Percentiles rank a stretch among this genome's conserved stretches.
Evolutionary conservation across 2,888 invertebrate genomes (phyloP).

Genomic region (Phyto melanocephala): DNA sequence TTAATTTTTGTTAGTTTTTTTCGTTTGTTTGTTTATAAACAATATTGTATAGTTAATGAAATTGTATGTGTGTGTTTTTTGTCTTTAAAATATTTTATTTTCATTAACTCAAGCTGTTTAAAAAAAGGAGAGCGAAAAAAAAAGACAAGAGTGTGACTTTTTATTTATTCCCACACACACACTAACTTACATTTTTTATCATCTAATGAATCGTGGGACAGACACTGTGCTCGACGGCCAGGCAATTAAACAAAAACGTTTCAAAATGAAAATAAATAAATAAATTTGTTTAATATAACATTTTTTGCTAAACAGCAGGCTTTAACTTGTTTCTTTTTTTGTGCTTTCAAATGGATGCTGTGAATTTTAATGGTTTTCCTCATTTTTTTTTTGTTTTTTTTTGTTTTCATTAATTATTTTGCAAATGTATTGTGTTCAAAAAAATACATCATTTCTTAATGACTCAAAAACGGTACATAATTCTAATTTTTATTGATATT

Average conservation of each 20-base stretch:
- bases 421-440: conserved; percentile 12
- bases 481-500: background rate
- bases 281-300: conserved; percentile 16
- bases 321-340: conserved; percentile 25
- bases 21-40: conserved; percentile 45
- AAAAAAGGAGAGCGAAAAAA: conserved; percentile 30
- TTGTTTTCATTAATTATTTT: conserved; percentile 20
- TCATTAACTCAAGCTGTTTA: conserved; percentile 64
- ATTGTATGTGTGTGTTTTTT: conserved; percentile 28
- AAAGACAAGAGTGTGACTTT: conserved; percentile 55
- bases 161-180: conserved; percentile 64
- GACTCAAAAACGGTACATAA: conserved; percentile 24
- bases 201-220: conserved; percentile 49
- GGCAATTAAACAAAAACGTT: conserved; percentile 20
- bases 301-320: conserved; percentile 49
- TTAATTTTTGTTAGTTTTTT: conserved; percentile 25
- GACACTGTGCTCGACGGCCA: background rate
- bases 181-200: background rate
- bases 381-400: background rate
- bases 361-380: conserved; percentile 55
- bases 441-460: conserved; percentile 43
- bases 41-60: conserved; percentile 26
- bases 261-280: background rate
- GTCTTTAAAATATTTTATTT: conserved; percentile 61
- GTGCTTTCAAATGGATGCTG: conserved; percentile 46